Conservation (phyloP, 2,113 vertebrate genomes). For the Ptyas mucosa region DNA sequence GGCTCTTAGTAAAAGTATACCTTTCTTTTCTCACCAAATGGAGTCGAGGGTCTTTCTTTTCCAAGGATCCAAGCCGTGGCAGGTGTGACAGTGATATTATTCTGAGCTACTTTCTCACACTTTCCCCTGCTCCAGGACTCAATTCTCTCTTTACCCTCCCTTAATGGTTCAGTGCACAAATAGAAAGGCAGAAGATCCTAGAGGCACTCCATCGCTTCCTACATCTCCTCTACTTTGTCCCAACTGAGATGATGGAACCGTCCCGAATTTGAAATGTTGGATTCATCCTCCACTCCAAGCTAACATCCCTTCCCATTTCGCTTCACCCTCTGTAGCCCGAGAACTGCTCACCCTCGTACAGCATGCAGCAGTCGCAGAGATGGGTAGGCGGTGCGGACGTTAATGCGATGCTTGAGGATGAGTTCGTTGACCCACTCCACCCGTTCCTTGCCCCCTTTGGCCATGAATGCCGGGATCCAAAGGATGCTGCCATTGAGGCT, state of each 20-base stretch:
- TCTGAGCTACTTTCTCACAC: neutral
- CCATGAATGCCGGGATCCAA: slow-evolving; percentile 98
- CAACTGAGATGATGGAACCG: neutral
- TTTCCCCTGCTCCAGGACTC: neutral
- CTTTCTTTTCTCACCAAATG: neutral
- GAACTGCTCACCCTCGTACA: slow-evolving; percentile 84
- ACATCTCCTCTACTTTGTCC: neutral
- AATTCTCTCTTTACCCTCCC: neutral
- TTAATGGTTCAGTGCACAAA: neutral
- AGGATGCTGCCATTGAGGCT: slow-evolving; percentile 87
- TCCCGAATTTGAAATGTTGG: neutral
- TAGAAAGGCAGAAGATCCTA: neutral
- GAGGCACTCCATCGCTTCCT: neutral
- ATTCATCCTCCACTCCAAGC: neutral
- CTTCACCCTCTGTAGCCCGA: neutral
- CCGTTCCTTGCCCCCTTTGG: slow-evolving; percentile 88
- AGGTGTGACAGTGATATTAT: neutral
- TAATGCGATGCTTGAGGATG: slow-evolving; percentile 84
- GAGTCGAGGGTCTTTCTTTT: neutral
- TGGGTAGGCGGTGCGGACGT: slow-evolving; percentile 90
- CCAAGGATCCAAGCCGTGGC: neutral
- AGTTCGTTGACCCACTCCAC: slow-evolving; percentile 92
- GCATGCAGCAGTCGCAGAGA: slow-evolving; percentile 93
- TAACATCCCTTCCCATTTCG: neutral
- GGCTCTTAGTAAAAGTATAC: neutral